These are phyloP conservation scores for Andrena bicolor DNA, from an alignment of 2,888 invertebrate genomes.

Conservation along the genomic window DNA sequence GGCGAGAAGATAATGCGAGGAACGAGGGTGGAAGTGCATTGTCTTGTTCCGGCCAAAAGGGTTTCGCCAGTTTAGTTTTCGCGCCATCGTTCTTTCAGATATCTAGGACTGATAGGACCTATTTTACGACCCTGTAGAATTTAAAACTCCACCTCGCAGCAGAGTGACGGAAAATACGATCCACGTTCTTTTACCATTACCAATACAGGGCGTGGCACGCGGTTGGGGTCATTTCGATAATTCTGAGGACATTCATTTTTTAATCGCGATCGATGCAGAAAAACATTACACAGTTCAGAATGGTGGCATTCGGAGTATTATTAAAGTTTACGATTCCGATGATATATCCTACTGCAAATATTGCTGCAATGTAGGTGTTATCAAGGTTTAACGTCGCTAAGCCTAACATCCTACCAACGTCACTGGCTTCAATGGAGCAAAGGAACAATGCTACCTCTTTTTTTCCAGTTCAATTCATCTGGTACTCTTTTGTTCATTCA, in stretches of 20 bases:
- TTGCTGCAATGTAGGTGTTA: constrained; percentile 24
- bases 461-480: constrained; percentile 52
- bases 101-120: constrained; percentile 48
- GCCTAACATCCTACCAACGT: constrained; percentile 33
- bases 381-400: constrained; percentile 6
- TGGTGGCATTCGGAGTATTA: no score
- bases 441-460: constrained; percentile 58
- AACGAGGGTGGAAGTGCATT: constrained; percentile 69
- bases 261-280: neutral
- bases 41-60: constrained; percentile 70
- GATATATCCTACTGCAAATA: constrained; percentile 19
- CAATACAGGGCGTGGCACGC: neutral
- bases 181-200: neutral
- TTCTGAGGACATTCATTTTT: neutral
- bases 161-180: constrained; percentile 2
- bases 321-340: no score
- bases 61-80: constrained; percentile 67
- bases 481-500: constrained; percentile 51
- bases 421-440: constrained; percentile 53
- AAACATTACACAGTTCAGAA: no score
- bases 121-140: constrained; percentile 28
- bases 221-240: neutral
- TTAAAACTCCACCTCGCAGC: constrained; percentile 12
- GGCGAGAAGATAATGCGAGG: constrained; percentile 57
- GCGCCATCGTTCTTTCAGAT: constrained; percentile 54